A percentile compares a stretch with the other conserved stretches of the same genome.
Evolutionary conservation across 2,797 vertebrate genomes (phyloP).

Genomic region (Pyrrhura leucotis): DNA sequence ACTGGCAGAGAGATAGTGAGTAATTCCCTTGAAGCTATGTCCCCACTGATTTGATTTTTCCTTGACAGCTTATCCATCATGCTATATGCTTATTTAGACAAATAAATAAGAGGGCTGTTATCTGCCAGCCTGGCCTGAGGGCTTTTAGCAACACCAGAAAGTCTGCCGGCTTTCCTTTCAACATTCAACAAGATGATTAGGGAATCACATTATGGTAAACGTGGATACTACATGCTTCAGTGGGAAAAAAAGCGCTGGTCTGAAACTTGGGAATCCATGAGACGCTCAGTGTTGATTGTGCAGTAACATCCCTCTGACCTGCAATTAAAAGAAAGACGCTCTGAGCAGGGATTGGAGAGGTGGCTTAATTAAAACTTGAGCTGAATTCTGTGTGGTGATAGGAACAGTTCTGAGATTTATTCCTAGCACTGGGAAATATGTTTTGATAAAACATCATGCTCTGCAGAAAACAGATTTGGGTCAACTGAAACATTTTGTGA

Average conservation of each 20-base stretch:
- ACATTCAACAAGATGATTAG: slow-evolving; percentile 34
- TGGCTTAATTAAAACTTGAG: neutral
- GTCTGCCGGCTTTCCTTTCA: slow-evolving; percentile 57
- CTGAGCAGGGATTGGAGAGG: neutral
- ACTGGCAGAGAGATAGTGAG: slow-evolving; percentile 49
- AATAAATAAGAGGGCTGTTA: slow-evolving; percentile 71
- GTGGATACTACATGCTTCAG: neutral
- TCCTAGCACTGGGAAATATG: neutral
- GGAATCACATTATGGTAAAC: slow-evolving; percentile 1
- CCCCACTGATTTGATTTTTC: slow-evolving; percentile 67
- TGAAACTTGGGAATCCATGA: neutral
- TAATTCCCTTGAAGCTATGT: slow-evolving; percentile 72
- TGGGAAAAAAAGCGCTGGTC: neutral
- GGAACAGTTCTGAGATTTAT: neutral
- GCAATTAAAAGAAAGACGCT: neutral
- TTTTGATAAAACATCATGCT: neutral
- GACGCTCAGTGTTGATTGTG: neutral
- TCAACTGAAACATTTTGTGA: slow-evolving; percentile 36
- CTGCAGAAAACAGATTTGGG: slow-evolving; percentile 58
- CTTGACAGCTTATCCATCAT: slow-evolving; percentile 74
- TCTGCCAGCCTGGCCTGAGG: slow-evolving; percentile 68
- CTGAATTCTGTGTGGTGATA: neutral
- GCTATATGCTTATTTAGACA: slow-evolving; percentile 74
- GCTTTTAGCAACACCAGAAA: slow-evolving; percentile 69
- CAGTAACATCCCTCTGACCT: neutral